Base-by-base conservation (phyloP, 1,140 invertebrate species). In the Phenacoccus solenopsis region DNA sequence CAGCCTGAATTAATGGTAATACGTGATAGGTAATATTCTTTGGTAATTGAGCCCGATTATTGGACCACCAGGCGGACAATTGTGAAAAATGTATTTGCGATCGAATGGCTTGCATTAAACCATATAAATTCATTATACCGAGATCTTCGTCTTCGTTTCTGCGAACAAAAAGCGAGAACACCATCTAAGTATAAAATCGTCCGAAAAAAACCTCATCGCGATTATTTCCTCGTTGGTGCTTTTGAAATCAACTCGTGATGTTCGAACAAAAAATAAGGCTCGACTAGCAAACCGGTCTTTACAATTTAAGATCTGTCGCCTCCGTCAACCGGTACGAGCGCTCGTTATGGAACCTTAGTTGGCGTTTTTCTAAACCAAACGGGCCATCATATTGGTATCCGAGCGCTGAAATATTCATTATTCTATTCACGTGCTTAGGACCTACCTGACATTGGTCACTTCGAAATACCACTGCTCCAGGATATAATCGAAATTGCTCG, bases 71-170 rank as follows among this genome's bases (percentile, higher is more conserved):
- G 27, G 94, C 92, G 22, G 91, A 91, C 59, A 97, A 85, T 81
- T 97, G 94, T 0, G 94, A 96, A 81, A 98, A 98, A 82, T 96
- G 92, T n/a, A 97, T 83, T 77, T 94, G 93, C 4, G 94, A 97
- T 68, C 93, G 85, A 12, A 97, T 88, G n/a, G 94, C 94, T 78
- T 93, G 93, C 72, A 94, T 85, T 70, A 97, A 81, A 78, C 88
- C 89, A 74, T 88, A 85, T 28, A 86, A 79, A 74, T 81, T 80
- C 78, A 82, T 82, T 70, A 77, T 78, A 73, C 81, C 81, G 76
- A 73, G 28, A 22, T 72, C n/a, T 28, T 72, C 70, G 22, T 69
- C 68, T 69, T 61, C 35, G 27, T 28, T 64, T 59, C 32, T 35
- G 38, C 20, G 16, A 49, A 28, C 70, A 61, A 73, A 30, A 67